A percentile compares a stretch with the other conserved stretches of the same genome.
Conservation (phyloP, 2,113 vertebrate genomes). For the Pseudopodoces humilis region DNA sequence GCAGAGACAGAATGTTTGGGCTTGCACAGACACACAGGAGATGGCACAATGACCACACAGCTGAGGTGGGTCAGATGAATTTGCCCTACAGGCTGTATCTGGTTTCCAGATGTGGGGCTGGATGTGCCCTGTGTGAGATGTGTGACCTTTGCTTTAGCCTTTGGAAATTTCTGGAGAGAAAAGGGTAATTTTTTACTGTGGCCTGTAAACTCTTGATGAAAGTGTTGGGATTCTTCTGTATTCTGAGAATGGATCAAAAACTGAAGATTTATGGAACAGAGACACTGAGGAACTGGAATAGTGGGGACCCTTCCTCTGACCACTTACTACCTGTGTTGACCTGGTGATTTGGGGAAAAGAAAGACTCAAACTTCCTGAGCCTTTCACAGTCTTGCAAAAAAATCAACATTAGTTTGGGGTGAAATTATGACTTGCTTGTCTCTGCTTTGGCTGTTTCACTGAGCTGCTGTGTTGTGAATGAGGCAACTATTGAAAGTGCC, state of each 20-base stretch:
- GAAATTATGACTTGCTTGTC: neutral
- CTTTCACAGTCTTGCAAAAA: neutral
- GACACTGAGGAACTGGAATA: neutral
- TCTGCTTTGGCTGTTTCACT: neutral
- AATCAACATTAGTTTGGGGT: neutral
- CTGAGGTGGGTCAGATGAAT: neutral
- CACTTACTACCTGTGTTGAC: neutral
- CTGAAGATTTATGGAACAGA: neutral
- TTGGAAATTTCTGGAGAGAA: neutral
- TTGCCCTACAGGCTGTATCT: neutral
- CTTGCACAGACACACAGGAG: neutral
- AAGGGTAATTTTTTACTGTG: neutral
- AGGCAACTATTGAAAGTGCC: neutral
- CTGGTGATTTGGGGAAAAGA: neutral
- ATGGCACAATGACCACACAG: neutral
- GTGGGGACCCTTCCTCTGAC: neutral
- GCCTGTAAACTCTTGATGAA: neutral
- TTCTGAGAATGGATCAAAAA: neutral
- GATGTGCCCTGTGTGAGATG: neutral
- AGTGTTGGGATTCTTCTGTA: neutral
- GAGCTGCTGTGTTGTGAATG: neutral
- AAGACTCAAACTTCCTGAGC: neutral
- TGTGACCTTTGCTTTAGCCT: neutral
- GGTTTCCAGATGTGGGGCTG: neutral
- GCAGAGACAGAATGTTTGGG: neutral